phyloP scores from a whole-genome alignment of 2,888 invertebrate genomes.

The Rotaria magnacalcarata region DNA sequence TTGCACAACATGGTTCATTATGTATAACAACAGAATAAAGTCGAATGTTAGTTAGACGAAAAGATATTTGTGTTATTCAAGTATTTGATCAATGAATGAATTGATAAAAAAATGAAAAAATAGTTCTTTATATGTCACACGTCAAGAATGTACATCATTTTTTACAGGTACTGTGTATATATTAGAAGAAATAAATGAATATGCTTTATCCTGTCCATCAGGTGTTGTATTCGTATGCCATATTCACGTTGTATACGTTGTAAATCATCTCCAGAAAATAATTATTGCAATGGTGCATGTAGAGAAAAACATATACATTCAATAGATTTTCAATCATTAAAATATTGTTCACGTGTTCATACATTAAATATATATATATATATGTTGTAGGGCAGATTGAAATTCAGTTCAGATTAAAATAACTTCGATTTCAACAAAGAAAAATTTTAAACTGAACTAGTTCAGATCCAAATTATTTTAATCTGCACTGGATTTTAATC shows the following conservation, averaged over 20 bases:
- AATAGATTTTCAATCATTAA: conserved; percentile 32
- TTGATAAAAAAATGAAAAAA: too few species aligned
- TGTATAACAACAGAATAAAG: too few species aligned
- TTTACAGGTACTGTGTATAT: not conserved
- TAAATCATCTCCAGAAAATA: not conserved
- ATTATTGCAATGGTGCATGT: conserved; percentile 21
- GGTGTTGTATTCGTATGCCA: not conserved
- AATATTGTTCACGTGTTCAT: conserved; percentile 16
- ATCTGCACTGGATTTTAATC: too few species aligned
- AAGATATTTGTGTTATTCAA: too few species aligned
- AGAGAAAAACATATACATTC: conserved; percentile 1
- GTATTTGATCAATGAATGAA: too few species aligned
- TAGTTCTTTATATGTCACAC: not conserved
- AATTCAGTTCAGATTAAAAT: too few species aligned
- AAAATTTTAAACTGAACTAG: too few species aligned
- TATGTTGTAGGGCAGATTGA: too few species aligned
- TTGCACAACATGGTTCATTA: too few species aligned
- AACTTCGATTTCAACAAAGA: too few species aligned
- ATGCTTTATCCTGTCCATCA: not conserved
- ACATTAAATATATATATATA: conserved; percentile 4
- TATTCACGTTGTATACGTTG: conserved; percentile 1
- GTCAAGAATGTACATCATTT: conserved; percentile 11
- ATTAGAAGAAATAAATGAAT: not conserved
- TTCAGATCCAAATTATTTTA: too few species aligned
- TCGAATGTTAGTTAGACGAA: too few species aligned